These are phyloP conservation scores for Epizoanthus ramosus DNA, from an alignment of 92 coral and sea anemone species.

Conservation along the genomic window DNA sequence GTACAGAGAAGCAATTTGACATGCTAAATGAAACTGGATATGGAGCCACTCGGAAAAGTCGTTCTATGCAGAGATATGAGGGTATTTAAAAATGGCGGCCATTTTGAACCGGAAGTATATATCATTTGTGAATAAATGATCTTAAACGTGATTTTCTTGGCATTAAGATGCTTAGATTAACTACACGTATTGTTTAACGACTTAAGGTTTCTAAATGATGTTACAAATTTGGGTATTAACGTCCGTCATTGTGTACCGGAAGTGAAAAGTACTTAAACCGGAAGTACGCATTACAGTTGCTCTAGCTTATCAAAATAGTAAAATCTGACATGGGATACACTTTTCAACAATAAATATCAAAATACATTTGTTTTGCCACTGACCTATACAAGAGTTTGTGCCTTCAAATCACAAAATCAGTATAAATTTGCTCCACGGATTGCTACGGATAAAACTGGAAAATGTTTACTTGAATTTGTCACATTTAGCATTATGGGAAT, in stretches of 20 bases:
- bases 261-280: conserved; percentile 20
- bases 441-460: not conserved
- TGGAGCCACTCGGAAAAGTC: conserved; percentile 13
- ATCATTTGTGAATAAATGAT: not conserved
- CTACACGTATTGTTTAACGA: not conserved
- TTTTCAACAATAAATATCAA: no score
- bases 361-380: not conserved
- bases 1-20: not conserved
- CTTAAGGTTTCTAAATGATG: not conserved
- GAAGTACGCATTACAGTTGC: not conserved
- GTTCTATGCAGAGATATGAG: no score
- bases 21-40: conserved; percentile 1
- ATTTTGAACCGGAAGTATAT: conserved; percentile 2
- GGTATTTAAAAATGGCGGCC: no score
- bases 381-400: conserved; percentile 31
- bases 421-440: not conserved
- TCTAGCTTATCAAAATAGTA: no score
- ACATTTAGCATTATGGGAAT: not conserved
- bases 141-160: not conserved
- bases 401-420: not conserved
- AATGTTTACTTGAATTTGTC: no score
- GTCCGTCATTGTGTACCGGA: not conserved
- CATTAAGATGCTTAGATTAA: not conserved
- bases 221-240: not conserved
- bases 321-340: no score